Conservation (phyloP, 2,113 vertebrate species). For the Oncorhynchus tshawytscha region DNA sequence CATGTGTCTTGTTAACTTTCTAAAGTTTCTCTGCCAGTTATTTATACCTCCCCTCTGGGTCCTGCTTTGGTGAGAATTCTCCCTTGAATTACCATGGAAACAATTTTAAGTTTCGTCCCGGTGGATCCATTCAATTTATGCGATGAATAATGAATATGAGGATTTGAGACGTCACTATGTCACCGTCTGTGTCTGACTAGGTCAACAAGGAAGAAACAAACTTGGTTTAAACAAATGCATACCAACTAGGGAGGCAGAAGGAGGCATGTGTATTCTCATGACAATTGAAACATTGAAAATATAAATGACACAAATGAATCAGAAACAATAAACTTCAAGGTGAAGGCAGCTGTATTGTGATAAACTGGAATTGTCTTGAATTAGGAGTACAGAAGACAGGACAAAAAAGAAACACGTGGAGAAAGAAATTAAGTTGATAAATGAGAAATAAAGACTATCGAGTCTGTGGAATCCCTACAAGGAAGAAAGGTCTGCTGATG, state of each 20-base stretch:
- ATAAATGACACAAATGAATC: background rate
- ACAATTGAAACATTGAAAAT: background rate
- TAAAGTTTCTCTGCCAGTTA: slow-evolving; percentile 35
- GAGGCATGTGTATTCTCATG: background rate
- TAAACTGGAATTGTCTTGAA: background rate
- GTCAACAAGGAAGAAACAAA: slow-evolving; percentile 17
- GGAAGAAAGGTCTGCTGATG: background rate
- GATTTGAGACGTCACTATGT: slow-evolving; percentile 41
- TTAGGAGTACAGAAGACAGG: background rate
- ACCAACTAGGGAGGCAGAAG: background rate
- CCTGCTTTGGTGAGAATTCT: slow-evolving; percentile 27
- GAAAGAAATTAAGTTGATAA: background rate
- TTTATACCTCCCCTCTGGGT: slow-evolving; percentile 33
- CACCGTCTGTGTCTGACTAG: slow-evolving; percentile 27
- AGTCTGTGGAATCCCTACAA: background rate
- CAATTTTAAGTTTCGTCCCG: slow-evolving; percentile 45
- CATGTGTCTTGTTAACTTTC: slow-evolving; percentile 56
- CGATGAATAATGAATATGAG: slow-evolving; percentile 41
- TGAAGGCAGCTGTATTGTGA: background rate
- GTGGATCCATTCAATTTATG: slow-evolving; percentile 59
- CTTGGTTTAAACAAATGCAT: background rate
- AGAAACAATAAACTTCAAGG: background rate
- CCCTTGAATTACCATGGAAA: slow-evolving; percentile 71
- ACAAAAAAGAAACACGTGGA: background rate
- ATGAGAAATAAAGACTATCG: background rate